These are phyloP conservation scores for Catostomus latipinnis DNA, from an alignment of 2,797 vertebrate species.

Conservation along the genomic window DNA sequence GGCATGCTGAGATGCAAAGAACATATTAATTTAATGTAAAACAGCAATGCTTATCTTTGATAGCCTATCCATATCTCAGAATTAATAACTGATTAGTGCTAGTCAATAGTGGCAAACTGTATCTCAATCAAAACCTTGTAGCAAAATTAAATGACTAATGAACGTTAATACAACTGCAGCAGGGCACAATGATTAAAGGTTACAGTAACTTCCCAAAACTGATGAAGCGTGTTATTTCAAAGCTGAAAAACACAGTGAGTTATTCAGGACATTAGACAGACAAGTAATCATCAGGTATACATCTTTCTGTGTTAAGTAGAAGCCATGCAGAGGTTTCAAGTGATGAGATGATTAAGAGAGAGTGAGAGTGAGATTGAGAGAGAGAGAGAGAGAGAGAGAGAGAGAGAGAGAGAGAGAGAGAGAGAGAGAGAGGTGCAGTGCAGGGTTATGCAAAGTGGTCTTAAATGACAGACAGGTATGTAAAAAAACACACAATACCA, in stretches of 20 bases:
- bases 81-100: constrained; percentile 8
- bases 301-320: constrained; percentile 33
- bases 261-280: constrained; percentile 26
- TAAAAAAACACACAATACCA: constrained; percentile 14
- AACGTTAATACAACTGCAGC: not conserved
- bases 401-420: not conserved
- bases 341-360: constrained; percentile 46
- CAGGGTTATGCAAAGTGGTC: constrained; percentile 26
- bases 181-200: too few species aligned
- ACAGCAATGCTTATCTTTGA: constrained; percentile 1
- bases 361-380: not conserved
- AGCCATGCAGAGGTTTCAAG: constrained; percentile 54
- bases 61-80: not conserved
- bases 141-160: not conserved
- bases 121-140: constrained; percentile 6
- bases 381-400: not conserved
- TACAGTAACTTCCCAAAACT: not conserved
- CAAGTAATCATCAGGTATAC: constrained; percentile 41
- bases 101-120: not conserved
- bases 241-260: constrained; percentile 20
- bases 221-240: not conserved
- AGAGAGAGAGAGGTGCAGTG: constrained; percentile 10
- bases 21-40: constrained; percentile 23
- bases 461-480: constrained; percentile 35
- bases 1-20: constrained; percentile 11